These are phyloP conservation scores for Halichoeres trimaculatus DNA, from an alignment of 2,113 vertebrate genomes.

Conservation along the genomic window DNA sequence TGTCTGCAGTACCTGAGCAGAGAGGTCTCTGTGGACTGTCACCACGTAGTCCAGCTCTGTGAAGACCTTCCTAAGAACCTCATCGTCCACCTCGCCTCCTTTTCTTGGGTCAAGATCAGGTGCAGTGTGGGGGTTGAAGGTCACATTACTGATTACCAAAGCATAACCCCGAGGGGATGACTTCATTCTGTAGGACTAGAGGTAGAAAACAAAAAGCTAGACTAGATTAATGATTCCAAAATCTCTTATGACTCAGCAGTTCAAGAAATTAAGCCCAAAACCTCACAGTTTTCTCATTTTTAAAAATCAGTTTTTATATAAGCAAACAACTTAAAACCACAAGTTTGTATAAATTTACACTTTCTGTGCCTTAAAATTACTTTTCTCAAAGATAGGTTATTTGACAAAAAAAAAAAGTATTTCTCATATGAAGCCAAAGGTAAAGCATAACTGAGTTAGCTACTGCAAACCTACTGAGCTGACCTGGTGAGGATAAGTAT, in stretches of 20 bases:
- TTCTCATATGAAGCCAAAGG: background rate
- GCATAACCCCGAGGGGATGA: constrained; percentile 90
- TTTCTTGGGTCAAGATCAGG: constrained; percentile 89
- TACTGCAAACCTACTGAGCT: background rate
- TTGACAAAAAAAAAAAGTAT: background rate
- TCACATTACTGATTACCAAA: constrained; percentile 93
- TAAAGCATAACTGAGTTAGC: background rate
- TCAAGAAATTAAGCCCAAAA: no score
- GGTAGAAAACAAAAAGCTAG: background rate
- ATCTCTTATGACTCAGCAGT: background rate
- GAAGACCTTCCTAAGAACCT: constrained; percentile 87
- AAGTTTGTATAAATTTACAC: background rate
- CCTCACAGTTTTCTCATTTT: no score
- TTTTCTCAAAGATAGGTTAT: background rate
- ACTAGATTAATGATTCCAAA: background rate
- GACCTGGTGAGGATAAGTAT: constrained; percentile 1
- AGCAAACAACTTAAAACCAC: no score
- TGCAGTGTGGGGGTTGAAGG: constrained; percentile 83
- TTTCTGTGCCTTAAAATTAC: no score
- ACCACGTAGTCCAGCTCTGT: constrained; percentile 89
- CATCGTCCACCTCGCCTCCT: constrained; percentile 93
- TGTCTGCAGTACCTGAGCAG: constrained; percentile 84
- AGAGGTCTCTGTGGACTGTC: constrained; percentile 83
- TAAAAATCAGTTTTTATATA: no score
- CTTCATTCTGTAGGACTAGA: constrained; percentile 90